Percentiles rank a stretch among this genome's conserved stretches.
Conservation (phyloP, 2,888 invertebrate genomes). For the Tachystola acroxantha region DNA sequence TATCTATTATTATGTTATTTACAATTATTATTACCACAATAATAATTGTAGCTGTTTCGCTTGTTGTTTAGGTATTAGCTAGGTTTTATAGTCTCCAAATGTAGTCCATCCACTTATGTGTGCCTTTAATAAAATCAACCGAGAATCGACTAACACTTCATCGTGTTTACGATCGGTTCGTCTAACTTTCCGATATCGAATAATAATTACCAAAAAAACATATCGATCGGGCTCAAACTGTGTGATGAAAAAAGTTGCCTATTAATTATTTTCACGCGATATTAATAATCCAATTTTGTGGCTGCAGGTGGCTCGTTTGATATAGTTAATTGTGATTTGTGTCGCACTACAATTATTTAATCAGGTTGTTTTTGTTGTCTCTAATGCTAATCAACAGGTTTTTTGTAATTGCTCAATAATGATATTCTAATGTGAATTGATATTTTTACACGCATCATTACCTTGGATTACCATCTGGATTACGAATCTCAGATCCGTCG, state of each 20-base stretch:
- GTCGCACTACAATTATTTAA: neutral
- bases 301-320: neutral
- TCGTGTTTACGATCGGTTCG: neutral
- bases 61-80: too few species aligned
- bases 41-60: too few species aligned
- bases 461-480: slow-evolving; percentile 11
- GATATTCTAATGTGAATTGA: slow-evolving; percentile 1
- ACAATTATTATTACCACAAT: too few species aligned
- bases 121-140: neutral
- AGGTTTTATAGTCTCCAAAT: too few species aligned
- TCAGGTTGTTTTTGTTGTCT: neutral
- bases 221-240: slow-evolving; percentile 11
- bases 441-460: slow-evolving; percentile 1
- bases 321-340: neutral
- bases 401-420: neutral
- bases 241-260: slow-evolving; percentile 16
- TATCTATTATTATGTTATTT: too few species aligned
- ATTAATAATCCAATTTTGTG: slow-evolving; percentile 9
- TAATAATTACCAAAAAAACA: slow-evolving; percentile 14
- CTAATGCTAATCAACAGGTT: neutral
- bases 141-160: neutral
- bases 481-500: slow-evolving; percentile 14
- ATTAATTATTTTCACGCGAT: slow-evolving; percentile 19
- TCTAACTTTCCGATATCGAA: slow-evolving; percentile 8
- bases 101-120: too few species aligned